These are phyloP conservation scores for Sakesphorus luctuosus DNA, from an alignment of 2,113 vertebrate genomes.

Conservation along the genomic window DNA sequence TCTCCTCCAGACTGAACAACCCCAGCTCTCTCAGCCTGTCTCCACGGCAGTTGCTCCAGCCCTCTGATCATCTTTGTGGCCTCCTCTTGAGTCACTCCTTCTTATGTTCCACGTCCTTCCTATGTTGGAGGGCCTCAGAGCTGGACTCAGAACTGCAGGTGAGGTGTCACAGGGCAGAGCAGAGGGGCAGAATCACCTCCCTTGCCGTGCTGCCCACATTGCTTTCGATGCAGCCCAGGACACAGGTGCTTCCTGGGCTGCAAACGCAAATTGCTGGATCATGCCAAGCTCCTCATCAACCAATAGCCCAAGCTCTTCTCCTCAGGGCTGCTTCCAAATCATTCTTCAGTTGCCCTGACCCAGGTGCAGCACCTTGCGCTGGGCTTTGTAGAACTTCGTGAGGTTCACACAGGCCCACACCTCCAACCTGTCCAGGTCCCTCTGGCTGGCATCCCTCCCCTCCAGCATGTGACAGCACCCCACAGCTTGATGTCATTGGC, in stretches of 20 bases:
- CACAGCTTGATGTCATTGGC: neutral
- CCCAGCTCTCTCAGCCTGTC: neutral
- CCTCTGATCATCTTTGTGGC: no score
- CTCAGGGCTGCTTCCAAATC: neutral
- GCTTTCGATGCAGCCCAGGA: neutral
- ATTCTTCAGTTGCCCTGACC: neutral
- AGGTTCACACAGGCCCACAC: no score
- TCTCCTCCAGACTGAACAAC: neutral
- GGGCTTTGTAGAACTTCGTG: neutral
- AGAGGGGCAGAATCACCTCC: neutral
- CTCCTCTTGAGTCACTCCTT: neutral
- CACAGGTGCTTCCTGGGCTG: no score
- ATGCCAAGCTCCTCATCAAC: neutral
- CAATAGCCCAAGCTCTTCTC: neutral
- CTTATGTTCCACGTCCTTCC: neutral
- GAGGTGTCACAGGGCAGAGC: neutral
- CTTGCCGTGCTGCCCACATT: neutral
- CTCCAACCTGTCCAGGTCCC: neutral
- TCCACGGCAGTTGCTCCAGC: neutral
- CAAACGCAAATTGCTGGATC: neutral
- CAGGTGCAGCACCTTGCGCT: neutral
- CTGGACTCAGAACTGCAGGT: neutral
- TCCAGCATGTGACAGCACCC: neutral
- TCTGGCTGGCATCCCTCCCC: neutral
- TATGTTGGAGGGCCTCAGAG: neutral